Evolutionary conservation across 2,888 invertebrate genomes (phyloP).

Genomic region (Heteropelma amictum): DNA sequence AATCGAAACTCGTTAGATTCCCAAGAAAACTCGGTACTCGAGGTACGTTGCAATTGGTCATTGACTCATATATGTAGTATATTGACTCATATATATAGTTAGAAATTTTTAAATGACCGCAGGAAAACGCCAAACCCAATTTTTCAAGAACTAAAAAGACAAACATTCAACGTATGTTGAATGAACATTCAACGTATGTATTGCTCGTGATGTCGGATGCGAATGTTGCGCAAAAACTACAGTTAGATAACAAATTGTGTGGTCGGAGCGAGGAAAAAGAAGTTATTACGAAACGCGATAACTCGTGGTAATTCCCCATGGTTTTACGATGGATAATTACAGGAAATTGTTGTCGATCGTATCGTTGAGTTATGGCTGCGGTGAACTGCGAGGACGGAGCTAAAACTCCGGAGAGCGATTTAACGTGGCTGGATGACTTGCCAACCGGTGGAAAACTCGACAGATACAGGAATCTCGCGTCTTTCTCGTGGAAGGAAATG

Average conservation of each 20-base stretch:
- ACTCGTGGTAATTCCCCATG: not conserved
- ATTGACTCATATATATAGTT: no score
- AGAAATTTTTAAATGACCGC: no score
- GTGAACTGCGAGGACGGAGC: not conserved
- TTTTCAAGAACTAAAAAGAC: no score
- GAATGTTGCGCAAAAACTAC: not conserved
- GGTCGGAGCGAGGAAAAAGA: not conserved
- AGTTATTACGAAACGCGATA: no score
- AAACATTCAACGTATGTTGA: no score
- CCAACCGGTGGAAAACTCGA: slow-evolving; percentile 78
- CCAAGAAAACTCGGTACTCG: no score
- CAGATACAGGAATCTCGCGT: slow-evolving; percentile 79
- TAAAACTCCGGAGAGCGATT: slow-evolving; percentile 55
- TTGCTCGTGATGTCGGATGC: no score
- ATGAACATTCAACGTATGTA: no score
- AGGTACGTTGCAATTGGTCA: no score
- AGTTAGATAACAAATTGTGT: not conserved
- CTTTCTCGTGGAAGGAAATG: slow-evolving; percentile 81
- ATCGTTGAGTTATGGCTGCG: slow-evolving; percentile 18
- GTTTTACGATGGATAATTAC: not conserved
- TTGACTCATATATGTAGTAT: no score
- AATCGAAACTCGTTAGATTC: no score
- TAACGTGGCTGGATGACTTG: slow-evolving; percentile 67
- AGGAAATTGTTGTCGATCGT: not conserved
- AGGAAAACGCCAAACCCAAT: no score